Percentiles rank a stretch among this genome's conserved stretches.
Evolutionary conservation across 2,113 vertebrate genomes (phyloP).

Genomic region (Cottus gobio): DNA sequence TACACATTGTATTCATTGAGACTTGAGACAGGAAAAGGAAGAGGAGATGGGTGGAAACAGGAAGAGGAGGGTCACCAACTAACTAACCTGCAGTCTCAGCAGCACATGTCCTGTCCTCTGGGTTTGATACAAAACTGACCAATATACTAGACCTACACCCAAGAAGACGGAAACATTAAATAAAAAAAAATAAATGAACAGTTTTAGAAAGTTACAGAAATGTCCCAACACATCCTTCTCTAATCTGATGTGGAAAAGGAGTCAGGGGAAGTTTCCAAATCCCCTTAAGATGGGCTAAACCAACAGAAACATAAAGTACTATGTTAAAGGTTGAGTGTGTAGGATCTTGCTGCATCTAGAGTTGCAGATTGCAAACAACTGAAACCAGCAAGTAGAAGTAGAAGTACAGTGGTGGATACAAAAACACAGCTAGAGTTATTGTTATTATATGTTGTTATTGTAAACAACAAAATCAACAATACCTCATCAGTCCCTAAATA

Average conservation of each 20-base stretch:
- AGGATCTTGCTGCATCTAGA: background rate
- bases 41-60: constrained; percentile 67
- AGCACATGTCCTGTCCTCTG: constrained; percentile 36
- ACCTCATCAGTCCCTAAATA: too few species aligned
- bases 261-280: background rate
- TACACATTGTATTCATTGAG: constrained; percentile 33
- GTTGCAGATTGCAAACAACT: background rate
- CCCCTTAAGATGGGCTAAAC: background rate
- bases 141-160: background rate
- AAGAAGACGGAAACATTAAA: background rate
- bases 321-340: background rate
- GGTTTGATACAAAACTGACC: constrained; percentile 20
- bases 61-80: constrained; percentile 60
- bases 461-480: too few species aligned
- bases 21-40: constrained; percentile 67
- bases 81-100: constrained; percentile 53
- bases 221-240: background rate
- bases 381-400: background rate
- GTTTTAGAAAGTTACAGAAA: too few species aligned
- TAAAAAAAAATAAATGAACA: background rate
- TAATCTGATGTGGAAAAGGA: background rate
- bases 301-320: too few species aligned
- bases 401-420: background rate
- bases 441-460: too few species aligned
- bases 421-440: background rate